Conservation (phyloP, 2,888 invertebrate species). For the Bedellia somnulentella region DNA sequence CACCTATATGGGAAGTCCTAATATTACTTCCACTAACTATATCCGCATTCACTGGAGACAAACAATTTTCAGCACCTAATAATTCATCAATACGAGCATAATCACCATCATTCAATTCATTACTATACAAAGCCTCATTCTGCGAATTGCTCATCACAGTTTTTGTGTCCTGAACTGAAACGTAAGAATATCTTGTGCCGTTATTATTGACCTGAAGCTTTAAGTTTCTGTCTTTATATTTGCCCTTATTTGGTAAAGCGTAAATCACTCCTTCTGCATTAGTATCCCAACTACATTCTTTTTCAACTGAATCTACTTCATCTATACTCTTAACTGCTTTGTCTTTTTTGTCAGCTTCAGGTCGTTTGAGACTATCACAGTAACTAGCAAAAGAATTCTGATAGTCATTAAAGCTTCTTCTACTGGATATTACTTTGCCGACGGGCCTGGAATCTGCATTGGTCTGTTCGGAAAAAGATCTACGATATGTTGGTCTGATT, state of each 20-base stretch:
- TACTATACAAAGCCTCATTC: slow-evolving; percentile 44
- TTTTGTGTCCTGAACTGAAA: slow-evolving; percentile 47
- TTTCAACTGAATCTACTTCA: slow-evolving; percentile 54
- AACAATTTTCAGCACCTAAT: slow-evolving; percentile 42
- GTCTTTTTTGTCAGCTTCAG: slow-evolving; percentile 19
- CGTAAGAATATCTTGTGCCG: slow-evolving; percentile 49
- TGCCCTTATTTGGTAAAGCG: slow-evolving; percentile 52
- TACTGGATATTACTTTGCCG: slow-evolving; percentile 49
- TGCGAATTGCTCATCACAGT: slow-evolving; percentile 51
- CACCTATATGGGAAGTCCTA: slow-evolving; percentile 45
- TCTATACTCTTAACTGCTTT: slow-evolving; percentile 25
- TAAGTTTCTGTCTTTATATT: slow-evolving; percentile 49
- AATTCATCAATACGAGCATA: slow-evolving; percentile 50
- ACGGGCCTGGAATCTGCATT: slow-evolving; percentile 31
- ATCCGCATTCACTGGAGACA: slow-evolving; percentile 36
- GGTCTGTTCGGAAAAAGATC: slow-evolving; percentile 50
- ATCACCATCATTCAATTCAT: slow-evolving; percentile 43
- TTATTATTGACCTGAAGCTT: slow-evolving; percentile 53
- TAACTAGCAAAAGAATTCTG: slow-evolving; percentile 40
- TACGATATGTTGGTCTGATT: slow-evolving; percentile 43
- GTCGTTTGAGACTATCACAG: slow-evolving; percentile 24
- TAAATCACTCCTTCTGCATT: slow-evolving; percentile 56
- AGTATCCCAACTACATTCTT: slow-evolving; percentile 62
- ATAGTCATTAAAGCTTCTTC: slow-evolving; percentile 48
- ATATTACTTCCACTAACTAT: slow-evolving; percentile 24